Base-by-base conservation (phyloP, 2,797 vertebrate species). In the Babyrousa celebensis region DNA sequence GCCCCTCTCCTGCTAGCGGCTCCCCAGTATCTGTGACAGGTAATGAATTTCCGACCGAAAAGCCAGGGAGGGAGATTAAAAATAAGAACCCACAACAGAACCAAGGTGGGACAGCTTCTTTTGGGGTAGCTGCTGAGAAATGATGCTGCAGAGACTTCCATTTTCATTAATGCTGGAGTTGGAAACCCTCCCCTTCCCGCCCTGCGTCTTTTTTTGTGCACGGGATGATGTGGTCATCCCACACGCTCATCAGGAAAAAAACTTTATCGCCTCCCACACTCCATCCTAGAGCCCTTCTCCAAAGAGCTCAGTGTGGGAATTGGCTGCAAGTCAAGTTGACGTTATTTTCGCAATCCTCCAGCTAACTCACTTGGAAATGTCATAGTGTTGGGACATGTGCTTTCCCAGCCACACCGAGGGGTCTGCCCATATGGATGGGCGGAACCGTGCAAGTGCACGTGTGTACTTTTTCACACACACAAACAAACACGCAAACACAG, bases 281-380 rank as follows among this genome's bases (percentile, higher is more conserved):
- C 85, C 79, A 91, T 94, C 91, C 88, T 78, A 93, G 78, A 97
- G 97, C 60, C 93, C 95, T 84, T 96, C 96, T 95, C 93, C 92
- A 74, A 65, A 80, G 95, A 98, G 79, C 91, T 80, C 78, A 92
- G 96, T 96, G 92, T 98, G 97, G 97, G 97, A 98, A 97, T 94
- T 98, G 97, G 97, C 97, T 95, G 95, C 71, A 40, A 96, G 90
- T 98, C 97, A 98, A 96, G 92, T n/a, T 3, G 32, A 93, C 79
- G 18, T 94, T 98, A 97, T 97, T 98, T 98, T 97, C 97, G 91
- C 80, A 90, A 9, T 80, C 93, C 85, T 96, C 79, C 79, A 96
- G 97, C 94, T 94, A 96, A 88, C 96, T 97, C 65, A 74, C 92
- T 98, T 94, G 91, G 96, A 97, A 97, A 97, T 97, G 96, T 93